These are phyloP conservation scores for Salminus brasiliensis DNA, from an alignment of 2,113 vertebrate genomes.

Conservation along the genomic window DNA sequence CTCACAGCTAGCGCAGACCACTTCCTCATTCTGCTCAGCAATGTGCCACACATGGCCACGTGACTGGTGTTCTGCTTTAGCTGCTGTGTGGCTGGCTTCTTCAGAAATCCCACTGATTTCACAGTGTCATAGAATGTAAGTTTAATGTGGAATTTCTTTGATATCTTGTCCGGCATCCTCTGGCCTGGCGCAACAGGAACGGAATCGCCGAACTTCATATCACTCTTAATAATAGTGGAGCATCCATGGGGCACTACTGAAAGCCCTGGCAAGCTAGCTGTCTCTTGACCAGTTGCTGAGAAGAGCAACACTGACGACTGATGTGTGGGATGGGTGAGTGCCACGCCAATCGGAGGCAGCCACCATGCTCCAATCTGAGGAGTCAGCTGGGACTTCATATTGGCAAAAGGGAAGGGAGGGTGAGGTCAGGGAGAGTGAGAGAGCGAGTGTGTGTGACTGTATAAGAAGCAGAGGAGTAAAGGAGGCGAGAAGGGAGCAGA, in stretches of 20 bases:
- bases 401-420: background rate
- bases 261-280: conserved; percentile 6
- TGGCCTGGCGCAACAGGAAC: background rate
- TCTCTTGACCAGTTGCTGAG: conserved; percentile 33
- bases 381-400: conserved; percentile 17
- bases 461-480: conserved; percentile 22
- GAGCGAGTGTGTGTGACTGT: conserved; percentile 62
- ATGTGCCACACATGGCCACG: no score
- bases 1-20: no score
- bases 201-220: background rate
- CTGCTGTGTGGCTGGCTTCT: no score
- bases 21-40: no score
- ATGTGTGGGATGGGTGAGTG: conserved; percentile 66
- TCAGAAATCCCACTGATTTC: no score
- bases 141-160: no score
- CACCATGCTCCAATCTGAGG: background rate
- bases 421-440: conserved; percentile 51
- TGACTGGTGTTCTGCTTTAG: no score
- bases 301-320: conserved; percentile 68
- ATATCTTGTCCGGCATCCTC: no score
- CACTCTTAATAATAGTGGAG: background rate
- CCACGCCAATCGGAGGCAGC: conserved; percentile 59
- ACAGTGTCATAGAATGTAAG: no score
- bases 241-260: background rate
- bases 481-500: conserved; percentile 67